A percentile compares a stretch with the other conserved stretches of the same genome.
Evolutionary conservation across 2,113 vertebrate species (phyloP).

Genomic region (Sakesphorus luctuosus): DNA sequence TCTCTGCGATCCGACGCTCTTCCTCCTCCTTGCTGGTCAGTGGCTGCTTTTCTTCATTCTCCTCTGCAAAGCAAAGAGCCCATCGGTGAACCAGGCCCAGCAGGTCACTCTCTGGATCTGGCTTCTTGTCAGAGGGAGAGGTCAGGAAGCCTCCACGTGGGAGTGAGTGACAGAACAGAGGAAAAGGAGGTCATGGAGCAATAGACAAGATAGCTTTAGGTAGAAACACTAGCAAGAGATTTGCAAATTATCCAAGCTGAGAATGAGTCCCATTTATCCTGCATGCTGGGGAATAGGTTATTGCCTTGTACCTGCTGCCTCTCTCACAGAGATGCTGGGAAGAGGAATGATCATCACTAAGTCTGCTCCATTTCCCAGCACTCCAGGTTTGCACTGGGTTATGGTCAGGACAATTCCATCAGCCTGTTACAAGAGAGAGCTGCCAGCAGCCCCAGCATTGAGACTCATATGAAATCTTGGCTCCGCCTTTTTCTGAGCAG

Average conservation of each 20-base stretch:
- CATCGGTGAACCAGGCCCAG: not conserved
- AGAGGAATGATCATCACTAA: not conserved
- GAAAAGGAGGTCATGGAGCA: not conserved
- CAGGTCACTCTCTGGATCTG: not conserved
- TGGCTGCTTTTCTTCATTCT: slow-evolving; percentile 78
- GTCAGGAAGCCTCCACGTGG: not conserved
- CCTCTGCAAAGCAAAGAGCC: slow-evolving; percentile 78
- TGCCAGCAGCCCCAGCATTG: not conserved
- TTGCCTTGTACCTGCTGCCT: not conserved
- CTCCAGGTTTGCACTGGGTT: not conserved
- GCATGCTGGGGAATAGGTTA: not conserved
- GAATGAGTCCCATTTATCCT: not conserved
- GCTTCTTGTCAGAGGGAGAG: not conserved
- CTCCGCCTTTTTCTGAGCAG: not conserved
- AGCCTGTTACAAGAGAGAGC: not conserved
- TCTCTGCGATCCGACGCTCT: slow-evolving; percentile 87
- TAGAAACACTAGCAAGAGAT: not conserved
- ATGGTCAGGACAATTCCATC: not conserved
- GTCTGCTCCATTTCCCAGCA: not conserved
- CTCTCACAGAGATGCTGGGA: not conserved
- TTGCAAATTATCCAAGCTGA: not conserved
- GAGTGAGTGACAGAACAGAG: not conserved
- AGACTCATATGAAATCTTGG: not conserved
- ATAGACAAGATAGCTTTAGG: not conserved
- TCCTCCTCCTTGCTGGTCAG: slow-evolving; percentile 89